Base-by-base conservation (phyloP, 2,113 vertebrate genomes). In the Etia nguti region DNA sequence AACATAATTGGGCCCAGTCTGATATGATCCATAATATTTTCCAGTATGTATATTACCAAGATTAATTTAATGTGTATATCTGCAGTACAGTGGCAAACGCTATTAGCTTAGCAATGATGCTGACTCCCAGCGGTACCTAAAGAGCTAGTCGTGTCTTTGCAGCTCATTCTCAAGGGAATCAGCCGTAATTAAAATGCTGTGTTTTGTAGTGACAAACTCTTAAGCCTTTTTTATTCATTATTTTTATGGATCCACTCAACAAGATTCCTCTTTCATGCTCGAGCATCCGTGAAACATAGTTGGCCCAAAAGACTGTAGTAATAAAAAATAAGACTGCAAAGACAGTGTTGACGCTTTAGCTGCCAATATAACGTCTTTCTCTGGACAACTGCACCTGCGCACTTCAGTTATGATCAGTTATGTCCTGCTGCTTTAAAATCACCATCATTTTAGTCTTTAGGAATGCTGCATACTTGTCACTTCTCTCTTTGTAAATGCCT, bases 181-280 rank as follows among this genome's bases (percentile, higher is more conserved):
- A 8, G 41, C 29, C 6, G 3, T 92, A 90, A 96, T 96, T 96
- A 94, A 95, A 95, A 94, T 87, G 85, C 89, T 91, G 82, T 86
- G 82, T 86, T 90, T 92, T 86, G 84, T 52, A 5, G 85, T 92
- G 90, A 93, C 92, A 92, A 89, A 92, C 88, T 88, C 90, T 34
- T 50, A 92, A 86, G 79, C 56, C 68, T 88, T 93, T 93, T 77
- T 92, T 91, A 95, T 94, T 93, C 90, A 95, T 93, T 93, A 93
- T 96, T 96, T 96, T 88, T 94, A 96, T 95, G 93, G 92, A 94
- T 95, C 92, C 84, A 86, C 84, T 82, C 93, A 95, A 95, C 93
- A 92, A 93, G 94, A 93, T 93, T 95, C 90, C 83, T 94, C 83
- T 95, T 95, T 95, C 93, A 95, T 92, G 94, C 95, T 95, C 68